phyloP scores from a whole-genome alignment of 2,797 vertebrate genomes.

The Poeciliopsis turneri region DNA sequence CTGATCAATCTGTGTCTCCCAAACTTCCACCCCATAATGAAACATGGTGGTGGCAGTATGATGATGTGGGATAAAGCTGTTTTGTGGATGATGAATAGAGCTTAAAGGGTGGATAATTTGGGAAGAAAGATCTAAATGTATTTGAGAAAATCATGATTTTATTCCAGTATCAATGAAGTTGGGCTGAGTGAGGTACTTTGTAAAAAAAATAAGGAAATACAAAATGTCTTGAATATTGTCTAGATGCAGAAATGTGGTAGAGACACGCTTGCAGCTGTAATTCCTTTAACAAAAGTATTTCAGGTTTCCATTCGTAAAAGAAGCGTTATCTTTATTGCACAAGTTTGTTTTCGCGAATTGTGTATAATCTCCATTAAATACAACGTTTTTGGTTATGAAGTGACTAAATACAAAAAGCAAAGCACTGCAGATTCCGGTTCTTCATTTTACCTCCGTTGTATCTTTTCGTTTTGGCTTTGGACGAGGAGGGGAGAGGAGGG shows the following conservation, averaged over 20 bases:
- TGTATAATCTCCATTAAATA: not conserved
- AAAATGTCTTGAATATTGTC: not conserved
- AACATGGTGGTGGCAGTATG: not conserved
- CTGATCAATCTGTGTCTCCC: not conserved
- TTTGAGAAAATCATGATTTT: not conserved
- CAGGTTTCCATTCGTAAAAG: not conserved
- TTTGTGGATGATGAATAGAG: not conserved
- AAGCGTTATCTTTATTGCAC: not conserved
- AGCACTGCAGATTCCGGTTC: not conserved
- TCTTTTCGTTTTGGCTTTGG: not conserved
- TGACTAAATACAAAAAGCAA: not conserved
- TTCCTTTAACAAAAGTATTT: not conserved
- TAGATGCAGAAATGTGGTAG: not conserved
- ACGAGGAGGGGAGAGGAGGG: not conserved
- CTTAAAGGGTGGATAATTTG: not conserved
- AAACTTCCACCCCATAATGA: not conserved
- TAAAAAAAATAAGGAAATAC: no score
- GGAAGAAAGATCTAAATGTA: not conserved
- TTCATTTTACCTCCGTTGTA: not conserved
- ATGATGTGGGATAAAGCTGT: not conserved
- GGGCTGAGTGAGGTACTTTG: not conserved
- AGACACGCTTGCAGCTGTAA: not conserved
- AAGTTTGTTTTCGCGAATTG: not conserved
- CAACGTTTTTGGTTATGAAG: not conserved
- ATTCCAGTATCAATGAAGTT: not conserved